phyloP scores from a whole-genome alignment of 2,888 invertebrate genomes.

The Pristionchus fissidentatus region DNA sequence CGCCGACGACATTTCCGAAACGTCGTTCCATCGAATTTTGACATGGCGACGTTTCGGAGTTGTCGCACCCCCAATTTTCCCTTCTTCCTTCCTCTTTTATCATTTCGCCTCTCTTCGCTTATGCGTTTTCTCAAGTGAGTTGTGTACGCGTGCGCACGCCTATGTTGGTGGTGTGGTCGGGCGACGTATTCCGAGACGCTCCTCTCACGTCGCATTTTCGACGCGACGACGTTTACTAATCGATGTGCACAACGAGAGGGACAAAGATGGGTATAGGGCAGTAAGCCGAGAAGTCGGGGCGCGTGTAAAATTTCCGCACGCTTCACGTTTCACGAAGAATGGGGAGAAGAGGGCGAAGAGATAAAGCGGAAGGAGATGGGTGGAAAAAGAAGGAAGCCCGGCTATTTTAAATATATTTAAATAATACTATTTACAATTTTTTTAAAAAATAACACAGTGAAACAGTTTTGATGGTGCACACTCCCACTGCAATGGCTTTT shows the following conservation, averaged over 20 bases:
- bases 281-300: constrained; percentile 9
- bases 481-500: no score
- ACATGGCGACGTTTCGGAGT: background rate
- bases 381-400: no score
- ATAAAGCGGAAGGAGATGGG: background rate
- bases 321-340: constrained; percentile 37
- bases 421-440: no score
- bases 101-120: background rate
- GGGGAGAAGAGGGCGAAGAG: constrained; percentile 1
- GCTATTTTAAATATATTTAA: no score
- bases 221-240: constrained; percentile 27
- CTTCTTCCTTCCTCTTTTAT: background rate
- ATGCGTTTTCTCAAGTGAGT: constrained; percentile 34
- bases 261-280: background rate
- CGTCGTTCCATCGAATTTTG: constrained; percentile 13
- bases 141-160: constrained; percentile 24
- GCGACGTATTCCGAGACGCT: background rate
- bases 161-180: background rate
- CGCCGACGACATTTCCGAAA: constrained; percentile 20
- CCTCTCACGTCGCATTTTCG: background rate
- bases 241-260: background rate
- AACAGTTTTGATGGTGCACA: no score
- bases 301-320: constrained; percentile 43
- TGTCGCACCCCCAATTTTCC: constrained; percentile 9
- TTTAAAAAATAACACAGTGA: no score